Evolutionary conservation across 2,797 vertebrate species (phyloP).

Genomic region (Emydoidea blandingii): DNA sequence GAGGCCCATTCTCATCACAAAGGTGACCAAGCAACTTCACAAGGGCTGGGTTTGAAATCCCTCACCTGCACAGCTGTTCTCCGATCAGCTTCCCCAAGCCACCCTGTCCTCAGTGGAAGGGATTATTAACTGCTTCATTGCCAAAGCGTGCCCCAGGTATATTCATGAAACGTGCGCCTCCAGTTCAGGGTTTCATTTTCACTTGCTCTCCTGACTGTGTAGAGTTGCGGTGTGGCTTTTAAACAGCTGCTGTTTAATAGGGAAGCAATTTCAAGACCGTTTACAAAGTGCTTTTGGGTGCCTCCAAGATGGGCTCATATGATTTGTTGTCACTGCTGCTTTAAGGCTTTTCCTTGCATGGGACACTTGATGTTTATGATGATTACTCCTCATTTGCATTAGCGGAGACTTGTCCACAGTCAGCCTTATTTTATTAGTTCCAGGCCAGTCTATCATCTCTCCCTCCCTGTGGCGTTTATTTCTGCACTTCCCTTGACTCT

Average conservation of each 20-base stretch:
- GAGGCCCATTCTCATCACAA: neutral
- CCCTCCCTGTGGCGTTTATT: neutral
- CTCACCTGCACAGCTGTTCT: neutral
- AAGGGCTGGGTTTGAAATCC: neutral
- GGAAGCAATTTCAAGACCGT: neutral
- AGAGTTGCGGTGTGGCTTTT: neutral
- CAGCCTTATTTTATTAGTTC: neutral
- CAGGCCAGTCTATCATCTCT: fast-evolving
- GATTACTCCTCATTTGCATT: fast-evolving
- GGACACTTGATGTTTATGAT: neutral
- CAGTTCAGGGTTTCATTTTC: fast-evolving
- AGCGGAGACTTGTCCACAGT: neutral
- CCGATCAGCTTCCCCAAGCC: neutral
- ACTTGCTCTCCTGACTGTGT: neutral
- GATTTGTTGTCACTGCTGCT: neutral
- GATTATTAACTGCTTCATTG: neutral
- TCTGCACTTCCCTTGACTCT: neutral
- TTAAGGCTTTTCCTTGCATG: neutral
- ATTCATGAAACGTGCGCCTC: fast-evolving
- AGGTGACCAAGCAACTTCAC: fast-evolving
- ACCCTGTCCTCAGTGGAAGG: neutral
- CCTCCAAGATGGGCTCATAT: fast-evolving
- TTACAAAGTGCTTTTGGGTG: neutral
- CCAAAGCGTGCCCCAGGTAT: no score
- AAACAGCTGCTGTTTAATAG: neutral